Evolutionary conservation across 1,140 invertebrate species (phyloP).

Genomic region (Phymastichus coffea): DNA sequence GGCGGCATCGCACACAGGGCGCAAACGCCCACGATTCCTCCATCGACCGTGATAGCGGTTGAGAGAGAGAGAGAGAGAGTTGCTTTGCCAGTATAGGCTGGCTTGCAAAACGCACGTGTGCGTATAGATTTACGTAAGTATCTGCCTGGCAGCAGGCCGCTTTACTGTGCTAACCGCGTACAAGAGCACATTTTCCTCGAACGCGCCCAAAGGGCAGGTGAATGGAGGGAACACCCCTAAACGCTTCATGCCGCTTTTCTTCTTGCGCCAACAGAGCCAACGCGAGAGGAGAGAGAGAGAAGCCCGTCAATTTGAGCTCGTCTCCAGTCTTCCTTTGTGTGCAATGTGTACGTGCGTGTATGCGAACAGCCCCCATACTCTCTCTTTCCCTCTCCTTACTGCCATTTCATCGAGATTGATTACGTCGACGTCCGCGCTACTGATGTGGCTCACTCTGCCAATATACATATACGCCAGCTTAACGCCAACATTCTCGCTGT

Average conservation of each 20-base stretch:
- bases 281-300: too few species aligned
- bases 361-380: slow-evolving; percentile 19
- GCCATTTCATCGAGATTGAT: slow-evolving; percentile 38
- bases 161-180: too few species aligned
- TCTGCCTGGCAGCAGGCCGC: too few species aligned
- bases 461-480: background rate
- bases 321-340: slow-evolving; percentile 25
- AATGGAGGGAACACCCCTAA: background rate
- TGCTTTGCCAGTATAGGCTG: background rate
- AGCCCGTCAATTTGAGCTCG: too few species aligned
- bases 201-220: too few species aligned
- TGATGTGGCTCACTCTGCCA: background rate
- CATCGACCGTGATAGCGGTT: too few species aligned
- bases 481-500: background rate
- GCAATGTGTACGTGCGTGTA: too few species aligned
- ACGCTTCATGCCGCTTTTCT: background rate
- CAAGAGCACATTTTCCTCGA: too few species aligned
- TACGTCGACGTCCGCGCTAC: slow-evolving; percentile 15
- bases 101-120: background rate
- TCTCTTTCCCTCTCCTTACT: slow-evolving; percentile 29
- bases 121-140: background rate
- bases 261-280: too few species aligned
- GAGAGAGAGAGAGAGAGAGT: background rate
- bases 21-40: too few species aligned
- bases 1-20: too few species aligned